Evolutionary conservation across 2,888 invertebrate species (phyloP), one percentile per base, ranked within the genome.

Genomic region (Lasioglossum vierecki): DNA sequence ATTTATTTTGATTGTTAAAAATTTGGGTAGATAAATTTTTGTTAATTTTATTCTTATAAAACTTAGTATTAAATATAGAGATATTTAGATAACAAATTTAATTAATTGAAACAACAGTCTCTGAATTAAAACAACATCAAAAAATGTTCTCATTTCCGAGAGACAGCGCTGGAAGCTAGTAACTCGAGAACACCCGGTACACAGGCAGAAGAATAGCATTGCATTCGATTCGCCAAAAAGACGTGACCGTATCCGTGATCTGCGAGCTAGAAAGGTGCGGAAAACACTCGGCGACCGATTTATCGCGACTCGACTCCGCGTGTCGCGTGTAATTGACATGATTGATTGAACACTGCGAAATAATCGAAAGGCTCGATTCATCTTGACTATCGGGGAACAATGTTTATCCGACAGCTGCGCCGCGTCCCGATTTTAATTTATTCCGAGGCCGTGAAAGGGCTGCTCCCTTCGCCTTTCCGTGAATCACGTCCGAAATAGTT

Each of bases 241-340:
- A 66, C 39, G 41, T 66, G 4, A 46, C 26, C 77, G 60, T 11
- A 15, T 11, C 41, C 0, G 44, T 5, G 9, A n/a, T 1, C n/a
- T 9, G 11, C 46, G 26, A 60, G 70, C 8, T 41, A 39, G 70
- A 30, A 44, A 78, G 63, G 63, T 44, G 81, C 71, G 60, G 79
- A 81, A 44, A 57, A 74, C 63, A 78, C 82, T 70, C 71, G 68
- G 66, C 74, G 46, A 66, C 60, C 79, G 76, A 79, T 85, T 85
- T 88, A 89, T 87, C 85, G 76, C 66, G 88, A 88, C 78, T 85
- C 88, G 83, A 79, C 85, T 76, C 26, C 26, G 63, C 30, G 57
- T 83, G 85, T 87, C 85, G 79, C 77, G 73, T 86, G 87, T 91
- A 91, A 91, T 91, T 91, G 91, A 88, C 91, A 83, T 85, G 89